Percentiles rank a stretch among this genome's conserved stretches.
phyloP scores from a whole-genome alignment of 2,888 invertebrate genomes.

The Cremastinae sp. region DNA sequence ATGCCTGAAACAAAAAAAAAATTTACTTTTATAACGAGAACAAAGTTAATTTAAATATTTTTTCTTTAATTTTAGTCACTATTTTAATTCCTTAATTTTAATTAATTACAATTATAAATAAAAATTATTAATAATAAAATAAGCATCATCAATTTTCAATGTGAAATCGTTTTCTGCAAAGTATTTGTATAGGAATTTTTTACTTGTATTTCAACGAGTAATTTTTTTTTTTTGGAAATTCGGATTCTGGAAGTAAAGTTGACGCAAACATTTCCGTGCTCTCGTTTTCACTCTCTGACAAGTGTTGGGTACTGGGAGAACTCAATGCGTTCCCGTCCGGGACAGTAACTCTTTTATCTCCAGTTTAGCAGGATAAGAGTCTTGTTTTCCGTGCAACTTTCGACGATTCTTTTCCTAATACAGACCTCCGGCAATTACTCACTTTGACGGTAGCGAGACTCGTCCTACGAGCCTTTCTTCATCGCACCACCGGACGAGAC shows the following conservation, averaged over 20 bases:
- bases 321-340: constrained; percentile 26
- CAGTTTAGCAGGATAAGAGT: constrained; percentile 32
- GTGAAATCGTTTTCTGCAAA: too few relatives aligned
- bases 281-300: constrained; percentile 3
- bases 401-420: constrained; percentile 58
- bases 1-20: constrained; percentile 84
- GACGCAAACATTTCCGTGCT: constrained; percentile 3
- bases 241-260: too few relatives aligned
- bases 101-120: too few relatives aligned
- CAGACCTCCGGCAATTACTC: constrained; percentile 36
- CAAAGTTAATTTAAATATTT: background rate
- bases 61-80: background rate
- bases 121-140: too few relatives aligned
- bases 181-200: too few relatives aligned
- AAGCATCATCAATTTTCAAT: too few relatives aligned
- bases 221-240: too few relatives aligned
- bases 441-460: constrained; percentile 28
- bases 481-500: constrained; percentile 24
- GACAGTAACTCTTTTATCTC: constrained; percentile 49
- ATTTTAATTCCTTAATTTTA: too few relatives aligned
- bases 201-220: too few relatives aligned
- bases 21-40: background rate
- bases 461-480: constrained; percentile 1
- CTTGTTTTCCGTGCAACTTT: constrained; percentile 64
- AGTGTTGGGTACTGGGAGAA: constrained; percentile 24